Evolutionary conservation across 2,888 invertebrate species (phyloP).

Genomic region (Rutpela maculata): DNA sequence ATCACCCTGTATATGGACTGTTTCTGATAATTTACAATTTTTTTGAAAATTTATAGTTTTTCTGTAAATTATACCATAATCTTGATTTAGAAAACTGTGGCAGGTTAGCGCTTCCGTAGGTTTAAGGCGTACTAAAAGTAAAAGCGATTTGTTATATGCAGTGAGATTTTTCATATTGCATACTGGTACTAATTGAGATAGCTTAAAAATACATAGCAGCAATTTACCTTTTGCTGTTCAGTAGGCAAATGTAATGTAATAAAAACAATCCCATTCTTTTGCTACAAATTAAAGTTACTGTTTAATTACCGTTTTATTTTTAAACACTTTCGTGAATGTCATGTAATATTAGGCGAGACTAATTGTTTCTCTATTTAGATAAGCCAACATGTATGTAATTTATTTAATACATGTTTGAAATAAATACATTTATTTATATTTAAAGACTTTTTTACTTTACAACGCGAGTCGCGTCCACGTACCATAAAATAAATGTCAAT

Average conservation of each 20-base stretch:
- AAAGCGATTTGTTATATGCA: no score
- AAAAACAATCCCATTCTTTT: not conserved
- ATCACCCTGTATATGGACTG: no score
- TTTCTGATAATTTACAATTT: no score
- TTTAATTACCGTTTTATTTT: slow-evolving; percentile 38
- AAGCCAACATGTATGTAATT: slow-evolving; percentile 34
- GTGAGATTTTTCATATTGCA: no score
- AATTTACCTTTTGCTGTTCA: no score
- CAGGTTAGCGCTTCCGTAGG: no score
- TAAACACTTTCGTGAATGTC: slow-evolving; percentile 52
- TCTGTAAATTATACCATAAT: no score
- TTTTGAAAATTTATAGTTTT: no score
- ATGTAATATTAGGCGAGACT: slow-evolving; percentile 49
- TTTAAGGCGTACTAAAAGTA: no score
- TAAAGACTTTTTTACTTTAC: slow-evolving; percentile 21
- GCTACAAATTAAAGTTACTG: slow-evolving; percentile 32
- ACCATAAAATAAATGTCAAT: slow-evolving; percentile 29
- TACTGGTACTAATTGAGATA: no score
- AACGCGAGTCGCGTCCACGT: not conserved
- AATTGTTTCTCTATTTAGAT: slow-evolving; percentile 45
- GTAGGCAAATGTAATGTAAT: not conserved
- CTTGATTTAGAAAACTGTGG: no score
- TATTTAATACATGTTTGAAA: slow-evolving; percentile 21
- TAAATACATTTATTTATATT: slow-evolving; percentile 35
- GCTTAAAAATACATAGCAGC: no score